Percentiles rank a stretch among this genome's conserved stretches.
phyloP scores from a whole-genome alignment of 1,140 invertebrate species.

The Lethrus apterus region DNA sequence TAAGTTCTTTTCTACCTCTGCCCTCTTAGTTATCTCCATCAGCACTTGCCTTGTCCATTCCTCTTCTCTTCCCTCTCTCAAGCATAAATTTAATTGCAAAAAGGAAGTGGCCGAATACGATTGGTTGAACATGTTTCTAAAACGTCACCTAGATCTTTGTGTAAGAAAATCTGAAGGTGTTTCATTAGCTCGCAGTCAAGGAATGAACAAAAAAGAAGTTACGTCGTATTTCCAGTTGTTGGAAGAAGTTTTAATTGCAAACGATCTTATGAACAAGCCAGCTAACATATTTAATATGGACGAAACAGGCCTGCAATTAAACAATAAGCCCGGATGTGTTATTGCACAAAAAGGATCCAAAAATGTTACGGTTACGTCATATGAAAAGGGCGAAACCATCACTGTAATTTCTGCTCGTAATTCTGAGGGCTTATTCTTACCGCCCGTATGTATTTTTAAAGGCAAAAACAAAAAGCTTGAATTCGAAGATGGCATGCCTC shows the following conservation, averaged over 20 bases:
- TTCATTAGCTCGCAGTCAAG: constrained; percentile 20
- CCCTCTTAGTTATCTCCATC: too few relatives aligned
- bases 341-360: constrained; percentile 9
- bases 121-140: constrained; percentile 27
- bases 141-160: constrained; percentile 23
- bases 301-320: constrained; percentile 26
- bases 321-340: constrained; percentile 1
- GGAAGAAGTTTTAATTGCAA: constrained; percentile 24
- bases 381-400: constrained; percentile 33
- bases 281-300: constrained; percentile 27
- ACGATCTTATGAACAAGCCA: constrained; percentile 24
- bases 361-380: constrained; percentile 3
- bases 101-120: constrained; percentile 22
- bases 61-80: too few relatives aligned
- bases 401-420: constrained; percentile 32
- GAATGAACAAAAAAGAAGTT: constrained; percentile 23
- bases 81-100: constrained; percentile 17
- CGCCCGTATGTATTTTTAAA: constrained; percentile 33
- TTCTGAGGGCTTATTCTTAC: constrained; percentile 30
- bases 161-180: constrained; percentile 26
- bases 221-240: constrained; percentile 20
- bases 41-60: too few relatives aligned
- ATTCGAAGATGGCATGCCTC: constrained; percentile 34
- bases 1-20: too few relatives aligned
- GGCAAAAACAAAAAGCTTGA: constrained; percentile 37